Percentiles rank a stretch among this genome's conserved stretches.
Conservation (phyloP, 2,888 invertebrate species). For the Cecidostiba fungosa region DNA sequence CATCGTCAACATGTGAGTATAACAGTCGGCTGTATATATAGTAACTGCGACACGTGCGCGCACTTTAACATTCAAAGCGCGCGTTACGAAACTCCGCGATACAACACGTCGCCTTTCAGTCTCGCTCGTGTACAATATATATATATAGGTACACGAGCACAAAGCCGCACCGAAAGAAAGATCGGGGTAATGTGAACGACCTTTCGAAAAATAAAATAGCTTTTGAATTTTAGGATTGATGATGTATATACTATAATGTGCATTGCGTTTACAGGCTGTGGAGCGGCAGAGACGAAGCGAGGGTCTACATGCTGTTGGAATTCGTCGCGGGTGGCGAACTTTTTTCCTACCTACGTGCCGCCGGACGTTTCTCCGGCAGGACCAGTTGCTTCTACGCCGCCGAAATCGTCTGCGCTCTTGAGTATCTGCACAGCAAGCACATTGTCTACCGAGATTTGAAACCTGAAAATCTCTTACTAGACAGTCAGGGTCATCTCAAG, state of each 20-base stretch:
- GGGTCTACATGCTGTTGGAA: slow-evolving; percentile 98
- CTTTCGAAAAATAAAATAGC: slow-evolving; percentile 1
- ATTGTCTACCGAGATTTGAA: slow-evolving; percentile 95
- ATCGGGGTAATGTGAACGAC: slow-evolving; percentile 43
- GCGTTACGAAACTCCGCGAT: too few relatives aligned
- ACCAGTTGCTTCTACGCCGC: slow-evolving; percentile 95
- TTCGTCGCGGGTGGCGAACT: slow-evolving; percentile 98
- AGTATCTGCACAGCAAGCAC: slow-evolving; percentile 94
- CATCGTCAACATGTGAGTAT: slow-evolving; percentile 96
- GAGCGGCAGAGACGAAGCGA: slow-evolving; percentile 94
- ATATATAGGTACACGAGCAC: not conserved
- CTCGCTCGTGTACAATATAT: not conserved
- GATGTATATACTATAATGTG: not conserved
- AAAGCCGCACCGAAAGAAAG: not conserved
- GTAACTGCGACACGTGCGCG: slow-evolving; percentile 42
- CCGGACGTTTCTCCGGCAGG: slow-evolving; percentile 93
- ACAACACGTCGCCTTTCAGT: slow-evolving; percentile 21
- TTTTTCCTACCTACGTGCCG: slow-evolving; percentile 96
- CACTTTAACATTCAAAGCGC: slow-evolving; percentile 38
- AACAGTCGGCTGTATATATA: slow-evolving; percentile 43
- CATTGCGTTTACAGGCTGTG: slow-evolving; percentile 85
- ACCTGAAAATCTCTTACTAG: slow-evolving; percentile 96
- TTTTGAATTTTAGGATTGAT: too few relatives aligned
- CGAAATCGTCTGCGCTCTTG: slow-evolving; percentile 96
- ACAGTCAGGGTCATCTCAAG: slow-evolving; percentile 96